Evolutionary conservation across 2,888 invertebrate species (phyloP).

Genomic region (Oscheius myriophilus): DNA sequence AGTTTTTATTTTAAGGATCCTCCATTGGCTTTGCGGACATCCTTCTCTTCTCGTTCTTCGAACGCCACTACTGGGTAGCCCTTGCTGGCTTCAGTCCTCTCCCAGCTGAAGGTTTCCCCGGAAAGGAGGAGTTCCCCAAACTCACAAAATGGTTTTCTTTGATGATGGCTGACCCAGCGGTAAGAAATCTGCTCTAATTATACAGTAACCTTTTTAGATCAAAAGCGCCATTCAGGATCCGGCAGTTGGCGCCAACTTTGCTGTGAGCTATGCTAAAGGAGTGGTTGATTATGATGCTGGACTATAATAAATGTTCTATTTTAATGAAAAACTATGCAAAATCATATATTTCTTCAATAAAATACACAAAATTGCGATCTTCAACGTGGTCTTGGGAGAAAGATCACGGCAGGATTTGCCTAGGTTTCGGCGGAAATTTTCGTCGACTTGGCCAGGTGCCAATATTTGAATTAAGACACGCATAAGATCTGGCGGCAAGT

Average conservation of each 20-base stretch:
- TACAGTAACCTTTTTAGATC: slow-evolving; percentile 5
- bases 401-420: too few relatives aligned
- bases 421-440: too few relatives aligned
- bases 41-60: slow-evolving; percentile 57
- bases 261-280: slow-evolving; percentile 4
- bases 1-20: background rate
- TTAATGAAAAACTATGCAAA: too few relatives aligned
- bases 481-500: too few relatives aligned
- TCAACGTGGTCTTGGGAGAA: too few relatives aligned
- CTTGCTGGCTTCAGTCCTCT: slow-evolving; percentile 34
- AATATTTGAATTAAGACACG: too few relatives aligned
- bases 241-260: slow-evolving; percentile 3
- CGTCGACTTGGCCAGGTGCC: too few relatives aligned
- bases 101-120: slow-evolving; percentile 36
- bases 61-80: slow-evolving; percentile 47
- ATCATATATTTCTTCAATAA: too few relatives aligned
- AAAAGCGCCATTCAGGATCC: background rate
- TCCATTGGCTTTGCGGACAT: slow-evolving; percentile 49
- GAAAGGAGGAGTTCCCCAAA: slow-evolving; percentile 45
- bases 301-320: slow-evolving; percentile 14
- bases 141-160: slow-evolving; percentile 43
- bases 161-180: slow-evolving; percentile 39
- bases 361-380: too few relatives aligned
- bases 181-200: background rate
- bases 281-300: slow-evolving; percentile 20